phyloP scores from a whole-genome alignment of 2,797 vertebrate genomes.

The Malurus leucopterus region DNA sequence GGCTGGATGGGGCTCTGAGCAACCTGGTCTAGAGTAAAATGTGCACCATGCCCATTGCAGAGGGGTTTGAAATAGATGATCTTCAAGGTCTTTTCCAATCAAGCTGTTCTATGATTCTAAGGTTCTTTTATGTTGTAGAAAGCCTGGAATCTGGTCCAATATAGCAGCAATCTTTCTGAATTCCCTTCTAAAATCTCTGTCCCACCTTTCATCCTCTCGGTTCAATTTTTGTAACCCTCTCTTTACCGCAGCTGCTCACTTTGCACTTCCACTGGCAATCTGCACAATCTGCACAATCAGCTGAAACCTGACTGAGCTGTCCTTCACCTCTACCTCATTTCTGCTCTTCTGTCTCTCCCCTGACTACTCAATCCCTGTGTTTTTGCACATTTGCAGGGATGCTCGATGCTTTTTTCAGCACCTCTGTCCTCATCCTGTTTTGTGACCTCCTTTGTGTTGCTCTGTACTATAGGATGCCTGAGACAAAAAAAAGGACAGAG shows the following conservation, averaged over 20 bases:
- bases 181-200: neutral
- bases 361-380: neutral
- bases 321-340: neutral
- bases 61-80: fast-evolving
- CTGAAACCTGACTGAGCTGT: neutral
- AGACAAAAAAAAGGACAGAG: neutral
- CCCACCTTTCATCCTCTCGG: neutral
- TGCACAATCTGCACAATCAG: neutral
- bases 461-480: neutral
- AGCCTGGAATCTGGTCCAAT: neutral
- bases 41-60: neutral
- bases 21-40: neutral
- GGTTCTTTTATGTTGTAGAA: neutral
- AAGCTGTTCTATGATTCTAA: neutral
- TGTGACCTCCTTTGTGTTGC: neutral
- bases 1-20: neutral
- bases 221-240: neutral
- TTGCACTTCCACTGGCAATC: neutral
- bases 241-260: neutral
- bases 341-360: neutral
- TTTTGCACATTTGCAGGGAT: neutral
- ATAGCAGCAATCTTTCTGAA: neutral
- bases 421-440: neutral
- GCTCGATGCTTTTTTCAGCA: neutral
- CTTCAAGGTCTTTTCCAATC: neutral